Conservation (phyloP, 2,888 invertebrate species). For the Neoascia interrupta region DNA sequence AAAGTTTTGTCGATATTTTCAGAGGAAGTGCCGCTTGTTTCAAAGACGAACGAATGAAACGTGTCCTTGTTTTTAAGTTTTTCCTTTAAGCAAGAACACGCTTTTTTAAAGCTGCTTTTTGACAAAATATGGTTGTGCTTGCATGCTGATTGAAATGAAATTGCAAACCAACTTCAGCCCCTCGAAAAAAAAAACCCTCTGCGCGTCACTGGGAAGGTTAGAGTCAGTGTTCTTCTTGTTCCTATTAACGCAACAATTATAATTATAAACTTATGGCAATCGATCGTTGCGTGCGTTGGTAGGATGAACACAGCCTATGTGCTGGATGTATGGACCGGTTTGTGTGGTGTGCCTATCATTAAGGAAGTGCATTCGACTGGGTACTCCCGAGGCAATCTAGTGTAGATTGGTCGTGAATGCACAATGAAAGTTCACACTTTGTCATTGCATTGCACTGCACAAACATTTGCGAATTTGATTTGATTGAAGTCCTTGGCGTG, state of each 20-base stretch:
- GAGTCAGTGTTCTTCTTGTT: too few species aligned
- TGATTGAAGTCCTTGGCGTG: conserved; percentile 11
- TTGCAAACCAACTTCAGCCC: too few species aligned
- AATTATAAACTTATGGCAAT: conserved; percentile 57
- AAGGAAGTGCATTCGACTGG: conserved; percentile 53
- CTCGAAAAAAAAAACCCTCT: too few species aligned
- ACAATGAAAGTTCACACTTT: conserved; percentile 50
- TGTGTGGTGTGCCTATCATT: conserved; percentile 33
- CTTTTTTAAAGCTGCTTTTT: too few species aligned
- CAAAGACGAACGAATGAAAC: too few species aligned
- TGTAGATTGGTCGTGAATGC: conserved; percentile 22
- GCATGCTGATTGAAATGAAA: background rate
- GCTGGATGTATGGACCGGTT: too few species aligned
- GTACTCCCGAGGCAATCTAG: conserved; percentile 21
- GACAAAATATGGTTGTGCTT: background rate
- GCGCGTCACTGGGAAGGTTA: too few species aligned
- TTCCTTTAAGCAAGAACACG: too few species aligned
- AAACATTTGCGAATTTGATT: conserved; percentile 61
- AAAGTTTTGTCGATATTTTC: too few species aligned
- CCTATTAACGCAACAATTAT: conserved; percentile 65
- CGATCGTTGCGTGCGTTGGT: conserved; percentile 7
- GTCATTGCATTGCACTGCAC: conserved; percentile 11
- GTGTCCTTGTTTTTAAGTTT: too few species aligned
- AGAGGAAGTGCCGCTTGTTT: too few species aligned
- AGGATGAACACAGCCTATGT: too few species aligned